A percentile compares a stretch with the other conserved stretches of the same genome.
These are phyloP conservation scores for Myiopsitta monachus DNA, from an alignment of 2,113 vertebrate species.

Conservation along the genomic window DNA sequence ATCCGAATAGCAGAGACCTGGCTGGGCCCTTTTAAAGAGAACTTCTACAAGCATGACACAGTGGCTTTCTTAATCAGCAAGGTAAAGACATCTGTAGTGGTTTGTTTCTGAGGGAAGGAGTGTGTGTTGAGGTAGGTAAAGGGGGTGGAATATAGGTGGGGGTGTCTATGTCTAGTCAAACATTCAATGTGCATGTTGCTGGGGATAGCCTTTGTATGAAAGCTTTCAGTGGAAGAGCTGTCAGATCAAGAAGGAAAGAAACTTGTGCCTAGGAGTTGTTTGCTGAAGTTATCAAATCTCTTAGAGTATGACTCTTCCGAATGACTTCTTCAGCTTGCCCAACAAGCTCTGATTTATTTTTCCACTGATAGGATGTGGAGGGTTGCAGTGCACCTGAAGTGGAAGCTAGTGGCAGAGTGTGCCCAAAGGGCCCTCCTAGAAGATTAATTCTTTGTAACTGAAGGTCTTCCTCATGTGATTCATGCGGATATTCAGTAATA, in stretches of 20 bases:
- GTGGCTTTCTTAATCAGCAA: slow-evolving; percentile 81
- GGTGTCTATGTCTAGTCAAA: not conserved
- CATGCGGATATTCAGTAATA: not conserved
- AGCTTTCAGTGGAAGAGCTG: not conserved
- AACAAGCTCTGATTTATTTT: not conserved
- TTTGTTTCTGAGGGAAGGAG: not conserved
- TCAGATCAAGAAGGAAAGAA: not conserved
- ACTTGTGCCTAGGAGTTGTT: not conserved
- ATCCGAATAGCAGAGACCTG: slow-evolving; percentile 85
- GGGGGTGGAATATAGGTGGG: not conserved
- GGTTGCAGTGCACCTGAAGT: not conserved
- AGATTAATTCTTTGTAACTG: not conserved
- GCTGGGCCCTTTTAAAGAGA: slow-evolving; percentile 84
- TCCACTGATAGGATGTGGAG: not conserved
- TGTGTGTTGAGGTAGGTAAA: not conserved
- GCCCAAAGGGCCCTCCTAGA: not conserved
- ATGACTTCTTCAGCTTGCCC: not conserved
- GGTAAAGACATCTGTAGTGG: slow-evolving; percentile 65
- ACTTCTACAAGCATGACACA: slow-evolving; percentile 83
- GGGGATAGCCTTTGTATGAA: not conserved
- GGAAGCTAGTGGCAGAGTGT: not conserved
- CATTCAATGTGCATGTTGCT: not conserved
- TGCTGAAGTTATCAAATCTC: not conserved
- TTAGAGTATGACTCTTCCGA: not conserved
- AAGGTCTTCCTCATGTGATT: not conserved